These are phyloP conservation scores for Sarcophaga peregrina DNA, from an alignment of 1,140 invertebrate species.

Conservation along the genomic window DNA sequence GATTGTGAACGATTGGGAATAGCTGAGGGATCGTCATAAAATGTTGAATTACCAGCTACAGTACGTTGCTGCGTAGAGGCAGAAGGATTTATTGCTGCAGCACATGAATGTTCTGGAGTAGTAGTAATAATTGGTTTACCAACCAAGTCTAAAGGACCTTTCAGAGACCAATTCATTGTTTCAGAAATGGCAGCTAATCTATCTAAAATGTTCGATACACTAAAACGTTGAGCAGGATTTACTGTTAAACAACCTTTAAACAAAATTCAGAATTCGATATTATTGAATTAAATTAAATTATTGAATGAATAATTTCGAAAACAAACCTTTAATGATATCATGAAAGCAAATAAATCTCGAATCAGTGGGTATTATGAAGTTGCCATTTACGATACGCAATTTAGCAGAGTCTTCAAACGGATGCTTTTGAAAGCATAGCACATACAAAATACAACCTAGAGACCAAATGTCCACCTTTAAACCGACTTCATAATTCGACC, in stretches of 20 bases:
- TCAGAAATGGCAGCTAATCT: constrained; percentile 87
- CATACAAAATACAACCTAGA: constrained; percentile 94
- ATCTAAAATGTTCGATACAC: constrained; percentile 83
- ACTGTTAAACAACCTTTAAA: constrained; percentile 77
- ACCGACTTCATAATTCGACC: constrained; percentile 94
- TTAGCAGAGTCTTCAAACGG: constrained; percentile 98
- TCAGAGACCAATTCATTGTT: constrained; percentile 81
- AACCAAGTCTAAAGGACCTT: constrained; percentile 70
- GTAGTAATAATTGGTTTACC: constrained; percentile 60
- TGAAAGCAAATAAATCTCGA: constrained; percentile 86
- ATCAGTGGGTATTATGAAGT: constrained; percentile 88
- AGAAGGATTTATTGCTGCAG: constrained; percentile 47
- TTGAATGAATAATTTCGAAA: not conserved
- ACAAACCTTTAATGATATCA: constrained; percentile 81
- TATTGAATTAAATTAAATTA: not conserved
- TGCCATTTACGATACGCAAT: constrained; percentile 95
- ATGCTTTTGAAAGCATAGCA: constrained; percentile 92
- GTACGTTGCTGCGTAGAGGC: constrained; percentile 45
- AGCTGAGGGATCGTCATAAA: constrained; percentile 60
- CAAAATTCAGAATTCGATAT: not conserved
- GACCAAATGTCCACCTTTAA: constrained; percentile 95
- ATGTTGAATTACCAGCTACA: constrained; percentile 60
- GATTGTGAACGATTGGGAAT: constrained; percentile 51
- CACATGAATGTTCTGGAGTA: constrained; percentile 54
- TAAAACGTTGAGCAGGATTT: constrained; percentile 79